These are phyloP conservation scores for Tetraneura akinire DNA, from an alignment of 1,140 invertebrate genomes.

Conservation along the genomic window DNA sequence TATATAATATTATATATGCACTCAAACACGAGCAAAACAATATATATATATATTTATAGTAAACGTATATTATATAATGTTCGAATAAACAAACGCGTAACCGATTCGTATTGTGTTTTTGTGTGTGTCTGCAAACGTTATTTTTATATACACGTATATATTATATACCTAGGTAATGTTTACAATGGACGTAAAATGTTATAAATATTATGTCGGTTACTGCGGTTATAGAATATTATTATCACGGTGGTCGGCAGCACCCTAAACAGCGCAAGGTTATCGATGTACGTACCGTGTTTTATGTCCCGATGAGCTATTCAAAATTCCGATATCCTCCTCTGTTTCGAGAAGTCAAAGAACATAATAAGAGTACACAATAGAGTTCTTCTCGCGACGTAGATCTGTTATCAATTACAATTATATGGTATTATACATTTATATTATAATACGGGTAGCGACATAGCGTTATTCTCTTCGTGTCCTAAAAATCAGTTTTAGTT, in stretches of 20 bases:
- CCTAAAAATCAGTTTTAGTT: no score
- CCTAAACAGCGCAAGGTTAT: background rate
- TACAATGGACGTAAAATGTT: constrained; percentile 27
- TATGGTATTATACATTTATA: no score
- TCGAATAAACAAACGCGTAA: constrained; percentile 32
- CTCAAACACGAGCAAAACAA: background rate
- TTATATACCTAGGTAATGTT: background rate
- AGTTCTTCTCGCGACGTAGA: no score
- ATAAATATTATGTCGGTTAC: constrained; percentile 37
- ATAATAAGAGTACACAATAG: no score
- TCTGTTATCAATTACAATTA: no score
- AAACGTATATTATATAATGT: background rate
- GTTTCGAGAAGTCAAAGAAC: no score
- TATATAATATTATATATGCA: background rate
- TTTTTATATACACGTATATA: background rate
- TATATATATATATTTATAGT: background rate
- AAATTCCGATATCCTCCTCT: no score
- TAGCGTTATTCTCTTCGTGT: no score
- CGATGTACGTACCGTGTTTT: no score
- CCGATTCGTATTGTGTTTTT: constrained; percentile 35
- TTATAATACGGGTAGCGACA: no score
- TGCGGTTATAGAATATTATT: no score
- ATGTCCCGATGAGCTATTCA: no score
- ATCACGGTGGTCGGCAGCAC: background rate
- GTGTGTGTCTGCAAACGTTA: background rate